Evolutionary conservation across 2,797 vertebrate species (phyloP).

Genomic region (Podarcis siculus): DNA sequence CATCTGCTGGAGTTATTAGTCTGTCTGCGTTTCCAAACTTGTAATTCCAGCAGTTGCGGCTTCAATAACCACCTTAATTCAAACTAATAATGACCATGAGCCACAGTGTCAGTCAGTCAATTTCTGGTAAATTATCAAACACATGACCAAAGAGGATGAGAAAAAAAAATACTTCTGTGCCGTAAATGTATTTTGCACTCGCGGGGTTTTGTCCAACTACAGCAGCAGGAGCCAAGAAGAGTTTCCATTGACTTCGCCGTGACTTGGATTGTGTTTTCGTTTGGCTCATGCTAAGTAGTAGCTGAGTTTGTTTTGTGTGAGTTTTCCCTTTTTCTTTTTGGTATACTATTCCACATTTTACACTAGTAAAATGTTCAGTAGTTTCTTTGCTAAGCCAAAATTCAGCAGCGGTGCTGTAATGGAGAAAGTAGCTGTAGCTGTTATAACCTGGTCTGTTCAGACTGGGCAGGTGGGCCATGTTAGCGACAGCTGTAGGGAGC

Average conservation of each 20-base stretch:
- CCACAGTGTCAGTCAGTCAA: not conserved
- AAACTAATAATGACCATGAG: constrained; percentile 13
- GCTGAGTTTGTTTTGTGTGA: not conserved
- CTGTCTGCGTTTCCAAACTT: not conserved
- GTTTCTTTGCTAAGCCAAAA: constrained; percentile 48
- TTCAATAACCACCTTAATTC: constrained; percentile 24
- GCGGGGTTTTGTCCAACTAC: constrained; percentile 34
- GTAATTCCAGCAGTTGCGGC: not conserved
- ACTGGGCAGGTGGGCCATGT: too few species aligned
- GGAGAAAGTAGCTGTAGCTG: constrained; percentile 21
- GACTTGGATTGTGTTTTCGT: not conserved
- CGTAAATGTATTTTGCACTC: constrained; percentile 49
- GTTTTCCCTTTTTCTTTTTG: not conserved
- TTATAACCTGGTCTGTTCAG: not conserved
- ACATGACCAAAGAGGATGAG: constrained; percentile 15
- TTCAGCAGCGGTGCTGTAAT: constrained; percentile 19
- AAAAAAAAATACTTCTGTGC: constrained; percentile 31
- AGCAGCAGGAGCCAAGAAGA: not conserved
- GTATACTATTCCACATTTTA: constrained; percentile 20
- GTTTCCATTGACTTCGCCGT: not conserved
- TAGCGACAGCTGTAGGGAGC: not conserved
- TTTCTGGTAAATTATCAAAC: not conserved
- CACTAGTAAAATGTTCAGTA: constrained; percentile 23
- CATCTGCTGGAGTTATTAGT: constrained; percentile 7
- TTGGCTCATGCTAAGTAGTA: not conserved